Base-by-base conservation (phyloP, 2,113 vertebrate genomes). In the Eurypyga helias region DNA sequence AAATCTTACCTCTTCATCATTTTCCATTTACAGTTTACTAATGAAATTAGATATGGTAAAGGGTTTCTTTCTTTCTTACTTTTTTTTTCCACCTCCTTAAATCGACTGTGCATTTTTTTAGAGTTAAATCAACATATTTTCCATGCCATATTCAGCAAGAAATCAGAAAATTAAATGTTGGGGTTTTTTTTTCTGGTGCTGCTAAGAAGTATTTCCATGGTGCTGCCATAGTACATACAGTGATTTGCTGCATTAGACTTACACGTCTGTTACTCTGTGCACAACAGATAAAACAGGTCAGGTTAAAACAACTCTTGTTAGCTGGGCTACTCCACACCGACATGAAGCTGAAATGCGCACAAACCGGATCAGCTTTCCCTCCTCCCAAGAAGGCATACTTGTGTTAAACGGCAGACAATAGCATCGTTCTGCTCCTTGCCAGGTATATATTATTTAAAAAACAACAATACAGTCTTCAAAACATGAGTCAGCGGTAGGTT, bases 1-100 rank as follows among this genome's bases (percentile, higher is more conserved):
- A 97, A 98, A 97, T 92, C 82, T 54, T 96, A 96, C 93, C 96
- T 96, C 92, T 96, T 95, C 90, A 84, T 96, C 97, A 96, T 97
- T 98, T 97, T 96, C 96, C 97, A 95, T 96, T 97, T 98, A 97
- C 93, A 97, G 95, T 97, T 98, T 97, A 96, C 98, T 98, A 98
- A 97, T 97, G 97, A 98, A 98, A 98, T 98, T 97, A 98, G 97
- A 97, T 97, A 96, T 62, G 91, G 95, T 75, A 93, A 87, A 83
- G 92, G 94, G 67, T 88, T 91, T 83, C 78, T 95, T 98, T 92
- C 93, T 93, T 97, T 54, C 57, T 51, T 80, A 4, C 41, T 26
- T 46, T n/a, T 46, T 90, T 95, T 57, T 49, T 18, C 58, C 85
- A n/a, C n/a, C 10, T 7, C 23, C 19, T 62, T 76, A 93, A 93